Conservation (phyloP, 2,113 vertebrate species). For the Sciurus niger region DNA sequence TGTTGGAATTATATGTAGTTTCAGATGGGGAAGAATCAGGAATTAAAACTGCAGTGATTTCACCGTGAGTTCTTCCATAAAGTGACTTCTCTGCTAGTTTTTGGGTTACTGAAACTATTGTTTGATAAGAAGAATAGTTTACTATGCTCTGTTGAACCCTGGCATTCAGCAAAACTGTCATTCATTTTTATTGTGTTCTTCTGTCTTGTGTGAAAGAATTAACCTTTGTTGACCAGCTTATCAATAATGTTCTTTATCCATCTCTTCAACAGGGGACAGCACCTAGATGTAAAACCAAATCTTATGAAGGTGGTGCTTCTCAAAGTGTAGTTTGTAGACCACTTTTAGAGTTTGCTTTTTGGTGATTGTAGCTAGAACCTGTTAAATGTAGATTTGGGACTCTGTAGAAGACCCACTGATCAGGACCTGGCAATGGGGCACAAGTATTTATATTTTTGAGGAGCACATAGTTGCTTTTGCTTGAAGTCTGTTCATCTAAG, state of each 20-base stretch:
- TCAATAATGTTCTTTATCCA: slow-evolving; percentile 9
- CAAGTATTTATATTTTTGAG: slow-evolving; percentile 28
- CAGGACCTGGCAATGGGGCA: neutral
- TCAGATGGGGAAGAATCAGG: neutral
- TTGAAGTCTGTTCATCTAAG: slow-evolving; percentile 26
- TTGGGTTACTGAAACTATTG: slow-evolving; percentile 57
- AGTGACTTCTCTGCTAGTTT: slow-evolving; percentile 49
- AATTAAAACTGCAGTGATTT: slow-evolving; percentile 22
- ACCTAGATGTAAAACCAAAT: slow-evolving; percentile 36
- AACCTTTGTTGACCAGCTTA: slow-evolving; percentile 18
- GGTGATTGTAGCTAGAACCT: neutral
- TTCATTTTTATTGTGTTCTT: slow-evolving; percentile 46
- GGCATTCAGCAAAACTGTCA: slow-evolving; percentile 37
- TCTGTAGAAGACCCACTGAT: neutral
- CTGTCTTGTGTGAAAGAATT: slow-evolving; percentile 50
- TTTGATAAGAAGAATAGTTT: slow-evolving; percentile 65
- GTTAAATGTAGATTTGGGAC: slow-evolving; percentile 3
- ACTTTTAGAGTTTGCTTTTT: slow-evolving; percentile 47
- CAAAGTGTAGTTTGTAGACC: slow-evolving; percentile 20
- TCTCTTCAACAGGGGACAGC: neutral
- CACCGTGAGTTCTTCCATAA: slow-evolving; percentile 47
- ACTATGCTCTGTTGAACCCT: neutral
- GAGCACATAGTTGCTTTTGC: neutral
- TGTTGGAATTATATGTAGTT: neutral
- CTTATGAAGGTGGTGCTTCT: neutral